Percentiles rank a stretch among this genome's conserved stretches.
Evolutionary conservation across 2,888 invertebrate species (phyloP).

Genomic region (Xestia sexstrigata): DNA sequence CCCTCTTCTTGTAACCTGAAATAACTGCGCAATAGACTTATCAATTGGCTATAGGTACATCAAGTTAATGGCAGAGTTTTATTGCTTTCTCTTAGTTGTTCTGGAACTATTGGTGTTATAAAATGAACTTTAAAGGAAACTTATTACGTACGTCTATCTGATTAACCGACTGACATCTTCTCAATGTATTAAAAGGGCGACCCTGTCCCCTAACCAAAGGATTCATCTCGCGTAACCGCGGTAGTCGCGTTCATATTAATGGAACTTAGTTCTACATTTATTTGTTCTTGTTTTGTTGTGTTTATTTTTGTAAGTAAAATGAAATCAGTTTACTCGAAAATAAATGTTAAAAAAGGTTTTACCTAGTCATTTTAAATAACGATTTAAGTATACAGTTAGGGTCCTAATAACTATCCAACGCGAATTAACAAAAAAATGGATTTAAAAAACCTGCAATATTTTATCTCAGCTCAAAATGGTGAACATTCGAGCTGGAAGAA

Average conservation of each 20-base stretch:
- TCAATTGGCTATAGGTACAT: neutral
- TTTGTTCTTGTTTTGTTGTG: neutral
- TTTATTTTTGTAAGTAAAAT: neutral
- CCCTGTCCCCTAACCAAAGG: neutral
- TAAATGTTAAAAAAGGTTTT: neutral
- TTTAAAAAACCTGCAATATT: neutral
- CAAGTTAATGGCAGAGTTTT: constrained; percentile 10
- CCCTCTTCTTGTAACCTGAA: neutral
- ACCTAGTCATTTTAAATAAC: neutral
- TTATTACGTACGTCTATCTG: neutral
- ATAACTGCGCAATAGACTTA: constrained; percentile 1
- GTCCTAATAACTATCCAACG: neutral
- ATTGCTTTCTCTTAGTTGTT: constrained; percentile 5
- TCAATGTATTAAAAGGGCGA: neutral
- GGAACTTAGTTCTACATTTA: neutral
- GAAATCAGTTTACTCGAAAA: neutral
- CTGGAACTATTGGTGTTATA: neutral
- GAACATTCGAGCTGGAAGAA: neutral
- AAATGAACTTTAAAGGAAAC: constrained; percentile 1
- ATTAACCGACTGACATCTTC: neutral
- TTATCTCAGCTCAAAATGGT: neutral
- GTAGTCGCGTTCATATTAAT: neutral
- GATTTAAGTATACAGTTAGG: neutral
- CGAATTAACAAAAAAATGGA: neutral
- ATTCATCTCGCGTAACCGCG: neutral